Evolutionary conservation across 2,888 invertebrate species (phyloP), one percentile per base, ranked within the genome.

Genomic region (Ennomos quercinarius): DNA sequence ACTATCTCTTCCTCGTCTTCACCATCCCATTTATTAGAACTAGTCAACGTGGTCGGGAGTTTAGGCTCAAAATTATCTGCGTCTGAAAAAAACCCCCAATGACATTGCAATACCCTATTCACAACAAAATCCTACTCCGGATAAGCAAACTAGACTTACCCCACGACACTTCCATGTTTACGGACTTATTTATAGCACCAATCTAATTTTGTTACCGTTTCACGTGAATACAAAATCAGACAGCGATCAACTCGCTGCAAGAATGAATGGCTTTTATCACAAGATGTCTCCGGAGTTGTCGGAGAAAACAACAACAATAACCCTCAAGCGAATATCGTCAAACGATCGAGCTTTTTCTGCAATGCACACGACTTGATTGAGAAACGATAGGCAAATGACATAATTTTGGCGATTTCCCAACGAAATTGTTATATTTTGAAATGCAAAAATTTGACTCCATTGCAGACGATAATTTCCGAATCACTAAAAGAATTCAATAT

Each of bases 1-100:
- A 97, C 96, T 72, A 95, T 95, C 53, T 97, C 97, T 58, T 97
- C 97, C 80, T 96, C 97, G 85, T 97, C 97, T 81, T 97, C 97
- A 76, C 97, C 97, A 86, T 96, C 97, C 97, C 97, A 97, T 94
- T 95, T 97, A 91, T 96, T 96, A 64, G 87, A 84, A 78, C 82
- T 71, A 71, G 93, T 88, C 87, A 94, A 91, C 82, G 93, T 93
- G 85, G 94, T 91, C 76, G 94, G 93, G 71, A 94, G 88, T 89
- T 95, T 94, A 64, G 94, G 94, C 78, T 95, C 95, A 84, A 95
- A 95, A 84, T 95, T 95, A 76, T 96, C 95, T 78, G 95, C 94
- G 90, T 96, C 96, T 95, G 91, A 67, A 93, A 94, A 83, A 75
- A 78, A 77, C 74, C 72, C 76, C 71, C 67, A 77, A 75, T 78